These are phyloP conservation scores for Orthosia cruda DNA, from an alignment of 2,888 invertebrate genomes.

Conservation along the genomic window DNA sequence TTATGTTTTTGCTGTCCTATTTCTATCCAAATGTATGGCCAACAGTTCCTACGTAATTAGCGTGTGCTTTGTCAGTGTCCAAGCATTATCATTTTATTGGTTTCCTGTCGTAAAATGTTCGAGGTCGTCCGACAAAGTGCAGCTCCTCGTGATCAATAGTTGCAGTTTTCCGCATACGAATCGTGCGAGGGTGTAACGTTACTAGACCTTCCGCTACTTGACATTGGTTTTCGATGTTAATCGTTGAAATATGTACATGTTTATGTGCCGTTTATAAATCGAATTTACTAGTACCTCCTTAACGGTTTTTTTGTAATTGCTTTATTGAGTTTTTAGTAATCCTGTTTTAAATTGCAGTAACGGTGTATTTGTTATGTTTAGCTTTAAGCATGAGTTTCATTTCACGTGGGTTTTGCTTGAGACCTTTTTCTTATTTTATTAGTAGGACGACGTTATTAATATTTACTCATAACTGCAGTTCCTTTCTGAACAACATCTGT, in stretches of 20 bases:
- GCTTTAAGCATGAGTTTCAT: neutral
- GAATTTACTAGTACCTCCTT: neutral
- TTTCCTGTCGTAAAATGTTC: constrained; percentile 89
- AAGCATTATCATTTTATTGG: constrained; percentile 88
- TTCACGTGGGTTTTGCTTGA: neutral
- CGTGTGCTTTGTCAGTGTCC: constrained; percentile 84
- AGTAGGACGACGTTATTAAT: neutral
- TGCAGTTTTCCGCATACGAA: constrained; percentile 82
- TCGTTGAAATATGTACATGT: constrained; percentile 40
- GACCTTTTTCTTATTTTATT: neutral
- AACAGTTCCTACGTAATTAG: constrained; percentile 77
- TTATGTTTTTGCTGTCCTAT: constrained; percentile 21
- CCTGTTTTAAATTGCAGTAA: neutral
- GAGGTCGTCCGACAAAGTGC: constrained; percentile 86
- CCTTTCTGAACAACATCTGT: neutral
- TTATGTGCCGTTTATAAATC: constrained; percentile 1
- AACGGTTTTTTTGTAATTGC: neutral
- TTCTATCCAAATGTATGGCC: constrained; percentile 41
- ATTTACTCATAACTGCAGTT: neutral
- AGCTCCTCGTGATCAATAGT: constrained; percentile 78
- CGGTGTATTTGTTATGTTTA: neutral
- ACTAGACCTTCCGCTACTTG: constrained; percentile 53
- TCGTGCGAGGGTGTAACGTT: constrained; percentile 67
- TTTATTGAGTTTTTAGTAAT: neutral
- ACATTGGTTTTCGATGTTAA: constrained; percentile 60